phyloP scores from a whole-genome alignment of 2,797 vertebrate genomes.

The Trachops cirrhosus region DNA sequence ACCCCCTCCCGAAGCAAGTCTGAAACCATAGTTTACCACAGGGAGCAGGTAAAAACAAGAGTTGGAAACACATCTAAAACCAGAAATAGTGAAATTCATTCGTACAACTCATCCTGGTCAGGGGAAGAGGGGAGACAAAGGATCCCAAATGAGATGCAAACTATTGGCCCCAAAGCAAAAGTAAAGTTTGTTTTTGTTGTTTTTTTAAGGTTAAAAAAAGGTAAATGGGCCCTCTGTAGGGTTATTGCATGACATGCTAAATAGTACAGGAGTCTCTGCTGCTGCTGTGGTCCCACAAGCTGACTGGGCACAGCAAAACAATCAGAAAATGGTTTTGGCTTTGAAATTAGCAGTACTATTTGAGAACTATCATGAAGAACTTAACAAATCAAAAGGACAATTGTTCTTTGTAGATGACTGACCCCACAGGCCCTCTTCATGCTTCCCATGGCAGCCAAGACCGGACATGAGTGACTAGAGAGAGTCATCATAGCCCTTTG shows the following conservation, averaged over 20 bases:
- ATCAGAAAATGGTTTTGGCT: not conserved
- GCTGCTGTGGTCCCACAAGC: not conserved
- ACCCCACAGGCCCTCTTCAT: not conserved
- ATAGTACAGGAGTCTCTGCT: not conserved
- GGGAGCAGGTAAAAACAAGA: not conserved
- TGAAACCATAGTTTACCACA: not conserved
- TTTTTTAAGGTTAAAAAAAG: not conserved
- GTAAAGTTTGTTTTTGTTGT: not conserved
- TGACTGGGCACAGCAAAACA: not conserved
- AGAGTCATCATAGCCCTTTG: not conserved
- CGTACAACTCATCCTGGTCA: not conserved
- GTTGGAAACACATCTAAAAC: not conserved
- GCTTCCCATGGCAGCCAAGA: not conserved
- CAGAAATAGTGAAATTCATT: not conserved
- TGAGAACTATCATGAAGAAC: not conserved
- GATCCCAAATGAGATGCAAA: conserved; percentile 9
- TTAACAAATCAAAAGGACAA: conserved; percentile 26
- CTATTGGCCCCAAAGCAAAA: not conserved
- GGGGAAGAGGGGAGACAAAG: not conserved
- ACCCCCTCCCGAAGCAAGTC: not conserved
- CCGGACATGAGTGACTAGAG: not conserved
- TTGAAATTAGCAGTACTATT: not conserved
- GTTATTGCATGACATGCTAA: not conserved
- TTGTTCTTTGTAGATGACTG: not conserved
- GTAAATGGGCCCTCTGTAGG: not conserved